A percentile compares a stretch with the other conserved stretches of the same genome.
These are phyloP conservation scores for Nebria brevicollis DNA, from an alignment of 2,888 invertebrate species.

Conservation along the genomic window DNA sequence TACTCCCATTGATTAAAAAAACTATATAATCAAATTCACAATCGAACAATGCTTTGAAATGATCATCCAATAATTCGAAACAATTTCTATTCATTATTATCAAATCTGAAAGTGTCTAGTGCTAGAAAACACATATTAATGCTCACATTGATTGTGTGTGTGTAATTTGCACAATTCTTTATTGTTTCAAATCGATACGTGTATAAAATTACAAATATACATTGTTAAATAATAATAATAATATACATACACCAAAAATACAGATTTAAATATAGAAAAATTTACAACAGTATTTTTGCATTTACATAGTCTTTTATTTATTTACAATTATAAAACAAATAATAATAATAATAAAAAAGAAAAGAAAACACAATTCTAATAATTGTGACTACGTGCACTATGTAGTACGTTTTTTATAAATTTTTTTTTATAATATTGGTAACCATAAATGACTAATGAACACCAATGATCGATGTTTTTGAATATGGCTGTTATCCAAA, in stretches of 20 bases:
- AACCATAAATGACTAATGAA: slow-evolving; percentile 46
- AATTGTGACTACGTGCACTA: slow-evolving; percentile 43
- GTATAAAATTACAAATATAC: slow-evolving; percentile 46
- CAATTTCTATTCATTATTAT: neutral
- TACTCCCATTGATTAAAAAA: neutral
- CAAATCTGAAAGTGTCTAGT: neutral
- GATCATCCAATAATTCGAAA: neutral
- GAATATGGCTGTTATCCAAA: slow-evolving; percentile 41
- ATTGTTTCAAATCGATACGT: slow-evolving; percentile 39
- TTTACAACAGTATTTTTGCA: slow-evolving; percentile 39
- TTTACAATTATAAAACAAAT: slow-evolving; percentile 27
- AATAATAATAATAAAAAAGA: slow-evolving; percentile 30
- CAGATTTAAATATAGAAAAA: slow-evolving; percentile 40
- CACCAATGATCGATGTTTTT: slow-evolving; percentile 45
- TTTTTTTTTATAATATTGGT: slow-evolving; percentile 41
- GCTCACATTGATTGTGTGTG: neutral
- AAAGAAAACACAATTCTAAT: slow-evolving; percentile 29
- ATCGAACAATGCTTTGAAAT: neutral
- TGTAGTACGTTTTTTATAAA: slow-evolving; percentile 28
- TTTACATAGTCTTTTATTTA: slow-evolving; percentile 17
- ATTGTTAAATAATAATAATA: slow-evolving; percentile 26
- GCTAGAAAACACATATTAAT: neutral
- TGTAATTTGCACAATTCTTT: slow-evolving; percentile 44
- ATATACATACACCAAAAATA: slow-evolving; percentile 46
- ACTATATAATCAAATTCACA: neutral